Evolutionary conservation across 1,140 invertebrate genomes (phyloP), one percentile per base, ranked within the genome.

Genomic region (Acyrthosiphon pisum): DNA sequence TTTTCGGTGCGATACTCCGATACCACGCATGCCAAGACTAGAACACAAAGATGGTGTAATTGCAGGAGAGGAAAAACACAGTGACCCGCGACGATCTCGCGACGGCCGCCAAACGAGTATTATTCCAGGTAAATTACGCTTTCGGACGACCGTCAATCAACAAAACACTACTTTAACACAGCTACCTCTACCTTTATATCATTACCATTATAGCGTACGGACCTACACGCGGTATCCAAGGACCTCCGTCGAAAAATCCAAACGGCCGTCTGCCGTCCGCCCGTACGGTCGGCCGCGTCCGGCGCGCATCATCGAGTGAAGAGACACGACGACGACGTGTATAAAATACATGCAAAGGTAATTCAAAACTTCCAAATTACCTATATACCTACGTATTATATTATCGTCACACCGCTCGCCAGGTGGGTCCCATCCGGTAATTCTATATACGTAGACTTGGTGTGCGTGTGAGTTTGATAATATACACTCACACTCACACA

Each of bases 361-460:
- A 89, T 89, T 53, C 87, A 23, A 89, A 53, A 89, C 48, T 89
- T 76, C 30, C 30, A 76, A 76, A 76, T 76, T 8, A n/a, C 11
- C 4, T n/a, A n/a, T n/a, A 56, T 26, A 26, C 23, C 56, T 35
- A 6, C 20, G 60, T 68, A 76, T 76, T 76, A n/a, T 76, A 76
- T 76, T 76, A n/a, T 76, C 60, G n/a, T 76, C n/a, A 76, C n/a
- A 76, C 48, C 87, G 48, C 20, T 37, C 2, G 35, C 87, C 87
- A 37, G 46, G n/a, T 89, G 86, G n/a, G 46, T 22, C 14, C 9
- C n/a, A 37, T 89, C 87, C 87, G 87, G 87, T 89, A 89, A 88
- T 88, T 88, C 86, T 46, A 88, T 46, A 88, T 88, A 88, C 20
- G 48, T 46, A 83, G 41, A 86, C 41, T 46, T 44, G 8, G 44